Evolutionary conservation across 1,140 invertebrate genomes (phyloP).

Genomic region (Caerostris extrusa): DNA sequence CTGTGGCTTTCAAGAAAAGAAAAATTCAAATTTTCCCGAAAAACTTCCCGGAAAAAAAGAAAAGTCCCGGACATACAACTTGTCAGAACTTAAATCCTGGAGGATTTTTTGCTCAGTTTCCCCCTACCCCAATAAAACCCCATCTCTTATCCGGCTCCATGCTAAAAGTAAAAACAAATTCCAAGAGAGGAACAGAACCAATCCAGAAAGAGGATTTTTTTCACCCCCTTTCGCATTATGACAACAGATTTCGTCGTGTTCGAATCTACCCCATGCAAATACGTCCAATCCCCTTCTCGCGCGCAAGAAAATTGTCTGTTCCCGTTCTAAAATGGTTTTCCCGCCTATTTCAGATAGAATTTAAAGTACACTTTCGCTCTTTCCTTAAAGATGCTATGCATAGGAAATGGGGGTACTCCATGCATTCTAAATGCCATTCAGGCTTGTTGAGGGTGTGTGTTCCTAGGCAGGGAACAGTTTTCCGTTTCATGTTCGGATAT

Average conservation of each 20-base stretch:
- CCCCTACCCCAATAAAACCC: not conserved
- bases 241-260: not conserved
- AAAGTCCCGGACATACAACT: too few relatives aligned
- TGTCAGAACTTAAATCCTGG: too few relatives aligned
- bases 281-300: conserved; percentile 52
- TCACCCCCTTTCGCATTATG: conserved; percentile 58
- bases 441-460: not conserved
- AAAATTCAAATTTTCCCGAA: too few relatives aligned
- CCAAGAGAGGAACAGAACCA: not conserved
- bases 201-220: not conserved
- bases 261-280: conserved; percentile 47
- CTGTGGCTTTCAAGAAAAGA: too few relatives aligned
- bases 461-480: not conserved
- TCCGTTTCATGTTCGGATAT: conserved; percentile 44
- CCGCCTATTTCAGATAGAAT: not conserved
- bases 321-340: not conserved
- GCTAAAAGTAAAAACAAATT: not conserved
- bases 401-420: conserved; percentile 23
- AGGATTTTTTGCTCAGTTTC: not conserved
- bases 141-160: not conserved
- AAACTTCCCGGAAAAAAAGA: too few relatives aligned
- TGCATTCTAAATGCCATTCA: conserved; percentile 49
- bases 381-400: conserved; percentile 36
- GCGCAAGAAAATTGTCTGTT: not conserved
- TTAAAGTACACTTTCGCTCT: conserved; percentile 43